Conservation (phyloP, 1,140 invertebrate genomes). For the Ceratina australensis region DNA sequence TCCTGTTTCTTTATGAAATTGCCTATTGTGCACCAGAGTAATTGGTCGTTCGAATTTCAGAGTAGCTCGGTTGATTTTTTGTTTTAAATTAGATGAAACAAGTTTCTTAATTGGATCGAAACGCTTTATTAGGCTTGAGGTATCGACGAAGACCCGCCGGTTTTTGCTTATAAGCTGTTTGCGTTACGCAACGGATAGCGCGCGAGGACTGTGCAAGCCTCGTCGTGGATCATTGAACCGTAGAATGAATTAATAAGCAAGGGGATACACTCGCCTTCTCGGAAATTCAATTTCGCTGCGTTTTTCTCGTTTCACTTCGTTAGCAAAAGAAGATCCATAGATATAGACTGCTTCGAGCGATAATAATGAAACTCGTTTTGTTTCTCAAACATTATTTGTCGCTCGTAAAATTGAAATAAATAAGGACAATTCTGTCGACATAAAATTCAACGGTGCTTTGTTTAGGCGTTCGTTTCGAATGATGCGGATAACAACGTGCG, state of each 20-base stretch:
- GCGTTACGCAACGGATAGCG: slow-evolving; percentile 20
- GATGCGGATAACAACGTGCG: slow-evolving; percentile 23
- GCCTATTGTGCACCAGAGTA: no score
- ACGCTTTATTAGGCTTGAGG: background rate
- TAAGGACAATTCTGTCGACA: background rate
- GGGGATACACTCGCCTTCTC: slow-evolving; percentile 15
- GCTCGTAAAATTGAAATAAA: background rate
- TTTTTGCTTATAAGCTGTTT: slow-evolving; percentile 1
- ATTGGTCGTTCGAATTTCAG: background rate
- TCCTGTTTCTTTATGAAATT: background rate
- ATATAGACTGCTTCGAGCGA: background rate
- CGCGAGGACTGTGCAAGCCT: slow-evolving; percentile 4
- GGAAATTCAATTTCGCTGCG: slow-evolving; percentile 21
- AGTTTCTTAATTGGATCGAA: background rate
- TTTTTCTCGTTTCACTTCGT: background rate
- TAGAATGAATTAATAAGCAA: slow-evolving; percentile 44
- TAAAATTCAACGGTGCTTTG: background rate
- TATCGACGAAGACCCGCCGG: background rate
- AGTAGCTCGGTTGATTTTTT: background rate
- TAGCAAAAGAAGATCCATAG: background rate
- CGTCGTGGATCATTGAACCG: slow-evolving; percentile 45
- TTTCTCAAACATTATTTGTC: background rate
- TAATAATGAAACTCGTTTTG: no score
- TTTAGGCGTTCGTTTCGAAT: slow-evolving; percentile 39
- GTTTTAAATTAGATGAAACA: background rate